Evolutionary conservation across 1,140 invertebrate genomes (phyloP), one percentile per base, ranked within the genome.

Genomic region (Sycobia sp.): DNA sequence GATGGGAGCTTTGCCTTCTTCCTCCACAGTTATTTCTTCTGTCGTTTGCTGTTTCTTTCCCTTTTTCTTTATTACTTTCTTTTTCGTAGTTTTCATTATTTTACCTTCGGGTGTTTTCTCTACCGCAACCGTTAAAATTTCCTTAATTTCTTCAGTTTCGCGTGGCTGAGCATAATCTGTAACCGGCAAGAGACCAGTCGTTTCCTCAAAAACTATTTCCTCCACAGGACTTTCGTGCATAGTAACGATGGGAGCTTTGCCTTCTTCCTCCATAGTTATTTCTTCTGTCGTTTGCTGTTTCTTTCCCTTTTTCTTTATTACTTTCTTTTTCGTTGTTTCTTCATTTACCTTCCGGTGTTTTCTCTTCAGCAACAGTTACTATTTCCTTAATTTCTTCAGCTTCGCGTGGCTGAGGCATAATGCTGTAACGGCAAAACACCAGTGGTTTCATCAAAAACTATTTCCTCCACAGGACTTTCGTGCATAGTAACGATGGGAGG

Each of bases 221-320:
- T 69, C 67, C 36, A 61, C 68, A 34, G 66, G 50, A 38, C 61
- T 49, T 50, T 66, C 72, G 2, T 70, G 72, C 0, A 82, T 70
- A n/a, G 70, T 56, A 3, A 67, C 32, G 75, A 73, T 54, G 64
- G 9, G 22, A 14, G 11, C 1, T 13, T 36, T 22, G 8, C 4
- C 32, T 23, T 38, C 50, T 39, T 38, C 34, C 23, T 36, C 18
- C 4, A 53, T 23, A 0, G 34, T 22, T 1, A 53, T 4, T 4
- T 20, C n/a, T 38, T 39, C 50, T 4, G 5, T 53, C 2, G 3
- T 11, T 4, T 11, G 5, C 4, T 36, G 66, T 61, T 77, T 80
- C 13, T 70, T 70, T 43, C 77, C 82, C 60, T 74, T 76, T 36
- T 76, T 73, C 55, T 66, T 69, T 14, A 62, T 65, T 20, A 64